Percentiles rank a stretch among this genome's conserved stretches.
phyloP scores from a whole-genome alignment of 35 echinoderm and acorn worm species.

The Eucidaris tribuloides region DNA sequence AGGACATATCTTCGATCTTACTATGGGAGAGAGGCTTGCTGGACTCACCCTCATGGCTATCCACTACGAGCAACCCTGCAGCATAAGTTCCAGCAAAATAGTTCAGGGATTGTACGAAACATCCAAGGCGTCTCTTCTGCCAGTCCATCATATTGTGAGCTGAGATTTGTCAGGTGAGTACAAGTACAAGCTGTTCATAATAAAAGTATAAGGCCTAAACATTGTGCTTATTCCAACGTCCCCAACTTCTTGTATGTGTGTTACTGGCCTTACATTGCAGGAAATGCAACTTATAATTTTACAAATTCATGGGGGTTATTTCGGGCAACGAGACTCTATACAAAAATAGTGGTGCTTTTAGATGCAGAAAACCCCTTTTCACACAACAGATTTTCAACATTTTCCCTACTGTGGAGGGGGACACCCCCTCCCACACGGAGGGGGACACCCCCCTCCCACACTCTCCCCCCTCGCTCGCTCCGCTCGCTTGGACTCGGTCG shows the following conservation, averaged over 20 bases:
- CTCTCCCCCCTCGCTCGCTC: no score
- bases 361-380: no score
- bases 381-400: no score
- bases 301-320: no score
- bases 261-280: no score
- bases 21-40: slow-evolving; percentile 26
- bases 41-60: slow-evolving; percentile 30
- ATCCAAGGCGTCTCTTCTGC: slow-evolving; percentile 26
- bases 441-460: no score
- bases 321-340: no score
- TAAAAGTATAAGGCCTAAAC: neutral
- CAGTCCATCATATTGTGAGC: slow-evolving; percentile 15
- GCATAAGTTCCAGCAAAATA: slow-evolving; percentile 10
- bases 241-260: neutral
- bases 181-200: neutral
- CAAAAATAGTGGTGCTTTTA: no score
- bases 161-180: neutral
- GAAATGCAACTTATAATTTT: no score
- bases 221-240: neutral
- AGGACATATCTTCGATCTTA: neutral
- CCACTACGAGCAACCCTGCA: slow-evolving; percentile 4
- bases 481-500: no score
- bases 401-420: no score
- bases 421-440: no score
- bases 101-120: neutral